phyloP scores from a whole-genome alignment of 2,113 vertebrate species.

The Tichodroma muraria region DNA sequence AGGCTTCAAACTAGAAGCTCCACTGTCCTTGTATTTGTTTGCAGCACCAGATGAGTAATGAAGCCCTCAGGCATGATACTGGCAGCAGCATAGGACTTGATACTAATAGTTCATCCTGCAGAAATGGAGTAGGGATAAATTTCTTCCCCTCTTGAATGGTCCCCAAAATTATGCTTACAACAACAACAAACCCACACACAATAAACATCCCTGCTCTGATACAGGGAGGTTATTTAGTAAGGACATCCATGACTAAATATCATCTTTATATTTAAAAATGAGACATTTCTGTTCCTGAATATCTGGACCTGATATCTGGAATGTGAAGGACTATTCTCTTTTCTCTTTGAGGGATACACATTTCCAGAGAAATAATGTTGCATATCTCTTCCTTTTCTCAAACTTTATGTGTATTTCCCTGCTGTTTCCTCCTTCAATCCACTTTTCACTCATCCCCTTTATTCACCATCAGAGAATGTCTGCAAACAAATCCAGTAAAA shows the following conservation, averaged over 20 bases:
- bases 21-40: background rate
- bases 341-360: background rate
- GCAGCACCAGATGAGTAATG: background rate
- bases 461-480: background rate
- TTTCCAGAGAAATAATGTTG: background rate
- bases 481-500: background rate
- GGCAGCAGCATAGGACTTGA: background rate
- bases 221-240: background rate
- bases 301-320: background rate
- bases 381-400: background rate
- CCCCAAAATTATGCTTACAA: background rate
- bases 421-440: background rate
- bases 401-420: background rate
- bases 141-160: background rate
- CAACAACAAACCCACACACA: background rate
- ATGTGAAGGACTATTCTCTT: background rate
- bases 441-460: background rate
- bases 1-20: background rate
- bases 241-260: background rate
- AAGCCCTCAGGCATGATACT: background rate
- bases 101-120: background rate
- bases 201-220: background rate
- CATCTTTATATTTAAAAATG: background rate
- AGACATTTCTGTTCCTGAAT: too few species aligned
- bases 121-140: background rate